Evolutionary conservation across 2,797 vertebrate genomes (phyloP), one percentile per base, ranked within the genome.

Genomic region (Acanthiza pusilla): DNA sequence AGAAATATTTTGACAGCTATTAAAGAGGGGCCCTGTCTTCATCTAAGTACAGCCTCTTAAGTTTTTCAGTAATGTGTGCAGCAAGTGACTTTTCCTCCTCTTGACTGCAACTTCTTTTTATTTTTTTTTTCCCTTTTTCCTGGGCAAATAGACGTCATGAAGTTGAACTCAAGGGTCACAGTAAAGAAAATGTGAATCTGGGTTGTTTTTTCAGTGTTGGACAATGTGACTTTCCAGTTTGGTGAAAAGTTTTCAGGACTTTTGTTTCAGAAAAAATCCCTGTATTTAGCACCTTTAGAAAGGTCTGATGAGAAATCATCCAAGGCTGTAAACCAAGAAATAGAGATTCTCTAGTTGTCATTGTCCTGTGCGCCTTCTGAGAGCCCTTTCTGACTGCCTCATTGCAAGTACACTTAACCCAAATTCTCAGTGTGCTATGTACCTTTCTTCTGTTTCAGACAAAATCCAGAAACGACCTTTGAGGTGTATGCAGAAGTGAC

Each of bases 401-500:
- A 16, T 8, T 92, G 54, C 60, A 65, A 80, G 20, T 26, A 26
- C 66, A 6, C 70, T 53, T 32, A 29, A 68, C 63, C 21, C 73
- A 55, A 42, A 13, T 6, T 47, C 36, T 63, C 16, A 23, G 15
- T 67, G 50, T 83, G 50, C 78, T 77, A 50, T 96, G 80, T 80
- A 9, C 14, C 20, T 85, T 96, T 25, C 81, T 97, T 42, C 13
- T 81, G 65, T 97, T 97, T 38, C 96, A 98, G 98, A 93, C 98
- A 98, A 96, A 98, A 98, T 86, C 98, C 98, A 13, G 98, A 98
- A 95, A 97, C 97, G 29, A 98, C 97, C 16, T 98, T 98, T 97
- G 98, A 98, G 97, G 98, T 98, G 29, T 98, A 98, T 61, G 98
- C 97, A 43, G 98, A 98, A 96, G 98, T 98, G 60, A 97, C 96